Percentiles rank a stretch among this genome's conserved stretches.
Evolutionary conservation across 2,797 vertebrate species (phyloP).

Genomic region (Serranus cabrilla): DNA sequence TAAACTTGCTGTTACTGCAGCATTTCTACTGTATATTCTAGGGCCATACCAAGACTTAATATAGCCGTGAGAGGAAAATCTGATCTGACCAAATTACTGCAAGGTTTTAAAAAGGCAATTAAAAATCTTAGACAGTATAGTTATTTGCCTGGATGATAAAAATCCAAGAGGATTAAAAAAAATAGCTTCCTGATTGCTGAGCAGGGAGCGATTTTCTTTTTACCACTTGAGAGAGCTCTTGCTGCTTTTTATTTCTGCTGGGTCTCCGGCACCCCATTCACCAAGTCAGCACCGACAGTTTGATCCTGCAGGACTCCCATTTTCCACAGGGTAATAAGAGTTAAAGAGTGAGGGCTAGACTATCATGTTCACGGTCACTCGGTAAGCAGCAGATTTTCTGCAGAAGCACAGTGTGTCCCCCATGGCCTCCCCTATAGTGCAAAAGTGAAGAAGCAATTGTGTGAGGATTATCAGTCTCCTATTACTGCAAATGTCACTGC

Average conservation of each 20-base stretch:
- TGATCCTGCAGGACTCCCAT: slow-evolving; percentile 66
- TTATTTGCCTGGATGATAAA: slow-evolving; percentile 62
- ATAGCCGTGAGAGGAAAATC: slow-evolving; percentile 46
- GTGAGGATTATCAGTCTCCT: slow-evolving; percentile 78
- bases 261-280: slow-evolving; percentile 21
- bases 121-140: slow-evolving; percentile 47
- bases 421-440: slow-evolving; percentile 57
- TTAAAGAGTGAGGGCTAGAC: slow-evolving; percentile 73
- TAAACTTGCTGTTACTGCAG: slow-evolving; percentile 18
- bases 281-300: slow-evolving; percentile 55
- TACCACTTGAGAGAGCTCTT: slow-evolving; percentile 81
- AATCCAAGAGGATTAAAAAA: slow-evolving; percentile 51
- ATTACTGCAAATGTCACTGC: slow-evolving; percentile 81
- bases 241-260: slow-evolving; percentile 61
- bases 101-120: slow-evolving; percentile 58
- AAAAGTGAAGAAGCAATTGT: slow-evolving; percentile 75
- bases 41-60: slow-evolving; percentile 36
- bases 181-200: slow-evolving; percentile 24
- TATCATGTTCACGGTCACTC: slow-evolving; percentile 75
- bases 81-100: slow-evolving; percentile 48
- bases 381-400: slow-evolving; percentile 71
- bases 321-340: slow-evolving; percentile 76
- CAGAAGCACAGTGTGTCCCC: slow-evolving; percentile 59
- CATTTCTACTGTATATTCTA: slow-evolving; percentile 39
- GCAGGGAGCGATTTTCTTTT: slow-evolving; percentile 52